Evolutionary conservation across 2,888 invertebrate species (phyloP), one percentile per base, ranked within the genome.

Genomic region (Lasioglossum zephyrum): DNA sequence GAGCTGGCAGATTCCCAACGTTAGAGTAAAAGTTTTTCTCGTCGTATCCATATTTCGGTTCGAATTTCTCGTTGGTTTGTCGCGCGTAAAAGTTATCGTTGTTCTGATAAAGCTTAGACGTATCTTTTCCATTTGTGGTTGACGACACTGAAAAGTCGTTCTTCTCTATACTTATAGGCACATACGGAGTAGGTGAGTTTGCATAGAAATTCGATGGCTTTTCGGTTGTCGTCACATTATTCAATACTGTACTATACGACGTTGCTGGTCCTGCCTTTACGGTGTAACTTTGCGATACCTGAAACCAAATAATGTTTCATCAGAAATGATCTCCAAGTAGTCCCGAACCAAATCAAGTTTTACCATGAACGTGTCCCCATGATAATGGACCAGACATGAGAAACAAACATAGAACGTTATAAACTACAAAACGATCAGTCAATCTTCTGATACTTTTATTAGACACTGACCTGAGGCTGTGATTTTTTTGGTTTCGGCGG

Each of bases 251-350:
- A 60, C 98, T 97, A 94, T 97, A 98, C 13, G 97, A 97, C 4
- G 98, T 98, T 92, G 97, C 97, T 78, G 97, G 96, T 78, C 97
- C 95, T 90, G 97, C 96, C 93, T 96, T 97, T 77, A 98, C 96
- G 6, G 96, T 96, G 91, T 97, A 97, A 95, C 98, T 98, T 93
- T 97, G 97, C 86, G 98, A 98, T 92, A 98, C 97, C 97, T 97
- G 95, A 22, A 96, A 86, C 11, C 1, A 22, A 95, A 16, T 16
- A 63, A 74, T 41, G 0, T 26, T 11, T 47, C 11, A 44, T 3
- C 3, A 11, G 57, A 26, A 0, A 44, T 3, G 16, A 13, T 18
- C 13, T 44, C 41, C 5, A 3, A 31, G 22, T 44, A 22, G n/a
- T 53, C 2, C 13, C 44, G 6, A 47, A 18, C 63, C 36, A 53